Base-by-base conservation (phyloP, 2,888 invertebrate species). In the Andrena trimmerana region DNA sequence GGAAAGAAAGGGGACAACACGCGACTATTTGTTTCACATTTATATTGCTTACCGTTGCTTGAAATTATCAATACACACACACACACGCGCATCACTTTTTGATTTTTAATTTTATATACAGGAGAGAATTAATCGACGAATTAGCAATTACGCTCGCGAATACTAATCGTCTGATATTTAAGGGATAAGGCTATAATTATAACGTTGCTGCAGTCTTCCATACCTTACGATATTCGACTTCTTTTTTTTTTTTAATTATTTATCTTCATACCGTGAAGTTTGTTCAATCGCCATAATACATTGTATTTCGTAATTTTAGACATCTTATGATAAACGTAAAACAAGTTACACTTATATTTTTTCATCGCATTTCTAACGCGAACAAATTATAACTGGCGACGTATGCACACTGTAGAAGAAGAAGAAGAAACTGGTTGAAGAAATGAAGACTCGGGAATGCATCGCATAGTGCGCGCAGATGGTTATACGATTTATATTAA, bases 391-490 rank as follows among this genome's bases (percentile, higher is more conserved):
- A 65, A 57, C 10, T 76, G 75, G 63, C 71, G 65, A 68, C 78
- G 68, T 71, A 71, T 75, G 73, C 57, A 69, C 33, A 76, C 69
- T 60, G 69, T 54, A 83, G 57, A 31, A 8, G 62, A 77, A 65
- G 29, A 70, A 60, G 29, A 59, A 42, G 24, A 54, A 29, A 72
- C 73, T 59, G 65, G 50, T 52, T 57, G 59, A 77, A 52, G 7
- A 27, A 29, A 62, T 10, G 50, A 67, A 66, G 31, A 62, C 24
- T 65, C 69, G 73, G 31, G 78, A 86, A 83, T 74, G 74, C 83
- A 83, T 82, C 78, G 87, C 87, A 83, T 85, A 88, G 84, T 89
- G 80, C 81, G 78, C 81, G 83, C 88, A 86, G 10, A 88, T 82
- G 86, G 81, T 91, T 83, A 42, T 86, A 90, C 87, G 78, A 89